Evolutionary conservation across 2,797 vertebrate species (phyloP).

Genomic region (Enteromius trimaculatus): DNA sequence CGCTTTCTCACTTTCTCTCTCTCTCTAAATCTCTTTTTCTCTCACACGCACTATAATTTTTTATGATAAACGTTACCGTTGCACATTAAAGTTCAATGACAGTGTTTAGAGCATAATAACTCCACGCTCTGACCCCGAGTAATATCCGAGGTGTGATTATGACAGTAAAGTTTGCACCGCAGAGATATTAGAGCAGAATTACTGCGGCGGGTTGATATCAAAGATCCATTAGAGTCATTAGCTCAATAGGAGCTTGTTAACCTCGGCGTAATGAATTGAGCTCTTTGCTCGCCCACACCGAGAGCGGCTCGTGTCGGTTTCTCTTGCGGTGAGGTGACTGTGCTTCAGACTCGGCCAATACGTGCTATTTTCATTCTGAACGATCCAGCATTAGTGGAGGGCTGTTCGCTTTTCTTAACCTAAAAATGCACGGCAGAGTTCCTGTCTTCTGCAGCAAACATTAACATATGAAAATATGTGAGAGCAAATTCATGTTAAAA

Average conservation of each 20-base stretch:
- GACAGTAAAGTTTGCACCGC: conserved; percentile 32
- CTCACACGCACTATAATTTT: background rate
- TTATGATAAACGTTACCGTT: conserved; percentile 21
- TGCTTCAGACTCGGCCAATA: background rate
- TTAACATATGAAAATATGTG: background rate
- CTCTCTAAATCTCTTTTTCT: conserved; percentile 27
- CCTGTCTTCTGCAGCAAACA: background rate
- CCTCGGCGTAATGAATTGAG: conserved; percentile 39
- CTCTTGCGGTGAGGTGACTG: conserved; percentile 26
- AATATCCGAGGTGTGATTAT: conserved; percentile 41
- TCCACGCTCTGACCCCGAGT: conserved; percentile 24
- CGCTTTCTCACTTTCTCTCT: background rate
- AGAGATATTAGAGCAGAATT: conserved; percentile 38
- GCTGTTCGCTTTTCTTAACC: background rate
- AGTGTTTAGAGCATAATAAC: conserved; percentile 23
- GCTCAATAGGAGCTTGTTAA: conserved; percentile 50
- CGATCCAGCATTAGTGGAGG: background rate
- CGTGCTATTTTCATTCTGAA: background rate
- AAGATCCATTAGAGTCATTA: conserved; percentile 45
- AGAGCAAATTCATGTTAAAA: background rate
- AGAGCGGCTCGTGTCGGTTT: background rate
- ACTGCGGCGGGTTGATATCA: conserved; percentile 35
- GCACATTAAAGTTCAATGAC: conserved; percentile 14
- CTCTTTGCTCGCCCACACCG: conserved; percentile 12
- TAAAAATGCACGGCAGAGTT: background rate